Percentiles rank a stretch among this genome's conserved stretches.
phyloP scores from a whole-genome alignment of 2,113 vertebrate species.

The Festucalex cinctus region DNA sequence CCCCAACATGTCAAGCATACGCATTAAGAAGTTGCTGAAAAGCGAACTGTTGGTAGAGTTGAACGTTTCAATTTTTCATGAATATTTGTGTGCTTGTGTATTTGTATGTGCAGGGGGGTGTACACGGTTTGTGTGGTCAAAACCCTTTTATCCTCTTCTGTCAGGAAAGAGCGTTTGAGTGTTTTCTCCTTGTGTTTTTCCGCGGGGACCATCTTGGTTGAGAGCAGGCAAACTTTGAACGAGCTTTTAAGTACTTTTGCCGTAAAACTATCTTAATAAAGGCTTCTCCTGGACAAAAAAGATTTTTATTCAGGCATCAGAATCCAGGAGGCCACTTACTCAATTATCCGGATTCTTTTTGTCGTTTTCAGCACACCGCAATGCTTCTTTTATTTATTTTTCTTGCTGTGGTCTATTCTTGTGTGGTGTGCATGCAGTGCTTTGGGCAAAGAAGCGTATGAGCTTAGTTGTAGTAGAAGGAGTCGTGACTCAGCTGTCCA shows the following conservation, averaged over 20 bases:
- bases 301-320: constrained; percentile 54
- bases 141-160: constrained; percentile 68
- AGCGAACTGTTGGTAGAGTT: constrained; percentile 23
- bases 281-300: constrained; percentile 56
- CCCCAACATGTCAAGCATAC: constrained; percentile 30
- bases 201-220: constrained; percentile 62
- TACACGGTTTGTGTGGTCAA: constrained; percentile 40
- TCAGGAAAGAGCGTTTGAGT: constrained; percentile 55
- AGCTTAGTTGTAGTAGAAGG: constrained; percentile 46
- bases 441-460: constrained; percentile 61
- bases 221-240: constrained; percentile 64
- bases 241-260: constrained; percentile 78
- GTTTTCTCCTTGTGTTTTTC: constrained; percentile 62
- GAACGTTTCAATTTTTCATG: constrained; percentile 65
- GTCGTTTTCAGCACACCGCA: constrained; percentile 54
- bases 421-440: constrained; percentile 54
- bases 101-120: constrained; percentile 7
- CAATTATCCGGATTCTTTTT: constrained; percentile 61
- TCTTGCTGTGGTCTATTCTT: constrained; percentile 59
- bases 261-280: constrained; percentile 68
- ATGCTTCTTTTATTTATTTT: constrained; percentile 20
- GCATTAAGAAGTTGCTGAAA: constrained; percentile 47
- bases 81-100: constrained; percentile 20
- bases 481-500: constrained; percentile 55
- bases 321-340: constrained; percentile 69